Evolutionary conservation across 2,888 invertebrate genomes (phyloP), one percentile per base, ranked within the genome.

Genomic region (Microctonus aethiopoides): DNA sequence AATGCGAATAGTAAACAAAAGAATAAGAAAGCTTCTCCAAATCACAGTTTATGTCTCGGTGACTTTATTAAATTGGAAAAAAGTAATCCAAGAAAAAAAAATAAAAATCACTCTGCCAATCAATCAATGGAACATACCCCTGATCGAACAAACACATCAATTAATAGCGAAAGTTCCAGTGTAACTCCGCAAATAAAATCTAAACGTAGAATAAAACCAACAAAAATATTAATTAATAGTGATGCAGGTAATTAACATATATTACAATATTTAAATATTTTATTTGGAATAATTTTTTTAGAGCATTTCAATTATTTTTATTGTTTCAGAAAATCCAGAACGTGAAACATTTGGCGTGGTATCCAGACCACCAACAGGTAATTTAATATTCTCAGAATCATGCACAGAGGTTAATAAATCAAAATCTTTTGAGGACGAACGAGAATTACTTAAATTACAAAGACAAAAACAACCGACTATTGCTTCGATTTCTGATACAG

Each of bases 131-230:
- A n/a, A 22, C 60, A 63, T 29, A 13, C n/a, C n/a, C n/a, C 72
- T 57, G 11, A 24, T 64, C 41, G 69, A 61, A 29, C 54, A 61
- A 61, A 71, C 26, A 62, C 56, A 62, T 39, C 68, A 65, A 54
- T 16, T 13, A 67, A 52, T 36, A 60, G 57, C 59, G 36, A 69
- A 34, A 56, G 13, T 32, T 70, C 20, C 63, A 66, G 13, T 46
- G 74, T 10, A 70, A 72, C 51, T 73, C 75, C 52, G 72, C 67
- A 20, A 22, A 67, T 20, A 59, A 74, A 68, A 65, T 72, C 72
- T 6, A 77, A 70, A 36, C 70, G 81, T 51, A 77, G 81, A 69
- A 81, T 83, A 29, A 83, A 83, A 41, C 83, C 83, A 9, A 83
- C 83, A 20, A 75, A 77, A 67, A 73, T 83, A 57, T 73, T 81